Percentiles rank a stretch among this genome's conserved stretches.
These are phyloP conservation scores for Heliconius sara DNA, from an alignment of 2,888 invertebrate genomes.

Conservation along the genomic window DNA sequence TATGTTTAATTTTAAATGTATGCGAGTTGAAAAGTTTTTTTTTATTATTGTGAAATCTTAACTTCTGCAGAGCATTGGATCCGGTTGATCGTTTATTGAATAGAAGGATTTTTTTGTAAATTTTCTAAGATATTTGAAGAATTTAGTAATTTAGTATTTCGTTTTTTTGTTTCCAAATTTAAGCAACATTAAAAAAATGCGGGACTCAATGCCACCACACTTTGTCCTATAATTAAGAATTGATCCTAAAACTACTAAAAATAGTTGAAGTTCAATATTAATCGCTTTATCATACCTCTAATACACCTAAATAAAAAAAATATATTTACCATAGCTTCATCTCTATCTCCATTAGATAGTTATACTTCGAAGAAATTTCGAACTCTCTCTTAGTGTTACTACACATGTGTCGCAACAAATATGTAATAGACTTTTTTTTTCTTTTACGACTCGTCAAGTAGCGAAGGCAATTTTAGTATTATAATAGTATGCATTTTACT, in stretches of 20 bases:
- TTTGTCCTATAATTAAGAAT: not conserved
- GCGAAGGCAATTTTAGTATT: conserved; percentile 22
- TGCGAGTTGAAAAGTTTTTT: not conserved
- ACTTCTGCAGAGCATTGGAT: not conserved
- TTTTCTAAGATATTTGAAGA: not conserved
- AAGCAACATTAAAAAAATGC: not conserved
- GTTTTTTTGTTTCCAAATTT: no score
- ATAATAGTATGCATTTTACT: conserved; percentile 34
- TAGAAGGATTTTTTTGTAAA: not conserved
- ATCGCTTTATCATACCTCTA: not conserved
- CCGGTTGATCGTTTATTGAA: not conserved
- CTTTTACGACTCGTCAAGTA: not conserved
- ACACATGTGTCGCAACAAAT: not conserved
- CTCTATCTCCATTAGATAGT: not conserved
- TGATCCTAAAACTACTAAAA: no score
- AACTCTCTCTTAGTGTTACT: conserved; percentile 5
- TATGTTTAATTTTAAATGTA: not conserved
- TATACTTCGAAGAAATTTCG: not conserved
- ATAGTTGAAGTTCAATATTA: not conserved
- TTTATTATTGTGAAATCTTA: not conserved
- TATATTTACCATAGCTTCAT: not conserved
- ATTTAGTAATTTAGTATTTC: no score
- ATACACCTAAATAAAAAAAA: not conserved
- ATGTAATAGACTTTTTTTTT: not conserved
- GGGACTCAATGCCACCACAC: not conserved